Evolutionary conservation across 2,113 vertebrate species (phyloP).

Genomic region (Dendropsophus ebraccatus): DNA sequence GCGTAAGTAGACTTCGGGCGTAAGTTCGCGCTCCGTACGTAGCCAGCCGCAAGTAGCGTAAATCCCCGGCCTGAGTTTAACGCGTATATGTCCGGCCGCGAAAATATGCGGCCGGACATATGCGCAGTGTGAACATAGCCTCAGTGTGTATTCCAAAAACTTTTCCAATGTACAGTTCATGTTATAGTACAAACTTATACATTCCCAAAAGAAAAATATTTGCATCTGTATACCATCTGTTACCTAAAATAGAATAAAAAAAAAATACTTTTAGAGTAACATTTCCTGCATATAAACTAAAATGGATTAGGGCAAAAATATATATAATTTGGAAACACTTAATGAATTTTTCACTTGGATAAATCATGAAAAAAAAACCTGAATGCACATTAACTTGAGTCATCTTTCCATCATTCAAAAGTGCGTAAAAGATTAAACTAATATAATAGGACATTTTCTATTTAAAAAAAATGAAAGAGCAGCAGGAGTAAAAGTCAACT

Average conservation of each 20-base stretch:
- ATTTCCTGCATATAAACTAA: background rate
- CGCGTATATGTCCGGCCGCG: no score
- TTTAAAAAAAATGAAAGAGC: background rate
- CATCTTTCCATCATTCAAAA: constrained; percentile 5
- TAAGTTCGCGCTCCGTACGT: no score
- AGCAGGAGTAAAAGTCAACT: background rate
- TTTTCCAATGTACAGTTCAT: no score
- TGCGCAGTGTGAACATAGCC: no score
- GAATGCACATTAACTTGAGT: background rate
- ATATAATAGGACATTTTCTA: background rate
- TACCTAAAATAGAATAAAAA: background rate
- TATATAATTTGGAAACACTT: background rate
- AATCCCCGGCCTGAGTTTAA: no score
- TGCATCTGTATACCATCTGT: background rate
- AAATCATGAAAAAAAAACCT: background rate
- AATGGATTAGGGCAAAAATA: background rate
- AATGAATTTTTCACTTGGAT: background rate
- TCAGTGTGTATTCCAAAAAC: no score
- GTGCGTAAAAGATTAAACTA: background rate
- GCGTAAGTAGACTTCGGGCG: no score
- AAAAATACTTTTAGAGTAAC: background rate
- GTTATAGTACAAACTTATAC: no score
- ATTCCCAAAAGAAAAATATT: no score
- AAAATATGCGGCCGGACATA: no score
- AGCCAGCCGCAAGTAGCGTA: no score